phyloP scores from a whole-genome alignment of 2,113 vertebrate genomes.

The Syrrhaptes paradoxus region DNA sequence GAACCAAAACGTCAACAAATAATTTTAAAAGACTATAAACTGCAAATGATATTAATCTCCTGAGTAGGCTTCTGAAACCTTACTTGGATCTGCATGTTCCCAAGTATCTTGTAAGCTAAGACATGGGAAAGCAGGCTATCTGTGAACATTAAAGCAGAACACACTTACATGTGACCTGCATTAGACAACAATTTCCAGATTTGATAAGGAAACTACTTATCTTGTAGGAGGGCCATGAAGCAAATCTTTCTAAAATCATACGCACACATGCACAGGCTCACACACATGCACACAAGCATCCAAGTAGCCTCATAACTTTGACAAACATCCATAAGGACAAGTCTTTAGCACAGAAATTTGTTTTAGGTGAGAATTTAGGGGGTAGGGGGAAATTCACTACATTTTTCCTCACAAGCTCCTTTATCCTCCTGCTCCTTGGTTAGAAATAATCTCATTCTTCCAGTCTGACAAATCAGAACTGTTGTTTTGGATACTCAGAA shows the following conservation, averaged over 20 bases:
- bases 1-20: conserved; percentile 58
- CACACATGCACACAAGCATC: background rate
- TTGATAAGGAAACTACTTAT: background rate
- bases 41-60: conserved; percentile 50
- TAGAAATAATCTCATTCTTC: background rate
- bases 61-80: conserved; percentile 35
- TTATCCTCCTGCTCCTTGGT: background rate
- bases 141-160: background rate
- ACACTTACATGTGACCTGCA: background rate
- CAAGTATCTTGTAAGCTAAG: conserved; percentile 10
- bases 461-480: background rate
- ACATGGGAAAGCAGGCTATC: background rate
- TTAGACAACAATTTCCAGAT: background rate
- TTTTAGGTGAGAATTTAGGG: background rate
- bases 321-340: background rate
- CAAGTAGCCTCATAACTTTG: background rate
- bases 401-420: background rate
- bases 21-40: conserved; percentile 58
- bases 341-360: background rate
- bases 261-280: background rate
- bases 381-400: background rate
- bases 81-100: conserved; percentile 25
- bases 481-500: background rate
- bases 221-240: background rate
- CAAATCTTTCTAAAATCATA: background rate